Evolutionary conservation across 2,888 invertebrate genomes (phyloP), one percentile per base, ranked within the genome.

Genomic region (Cantharis rustica): DNA sequence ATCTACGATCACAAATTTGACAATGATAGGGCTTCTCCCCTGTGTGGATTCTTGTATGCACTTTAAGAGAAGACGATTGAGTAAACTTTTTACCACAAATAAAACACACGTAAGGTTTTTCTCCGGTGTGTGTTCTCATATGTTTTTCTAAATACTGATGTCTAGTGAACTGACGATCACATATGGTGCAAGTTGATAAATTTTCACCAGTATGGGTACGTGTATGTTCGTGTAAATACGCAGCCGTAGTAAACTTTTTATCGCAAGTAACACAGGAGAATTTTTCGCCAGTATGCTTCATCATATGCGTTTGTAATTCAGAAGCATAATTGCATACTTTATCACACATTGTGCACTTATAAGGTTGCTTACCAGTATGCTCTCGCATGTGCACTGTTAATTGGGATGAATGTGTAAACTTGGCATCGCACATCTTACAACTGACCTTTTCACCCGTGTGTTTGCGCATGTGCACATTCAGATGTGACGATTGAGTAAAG

Each of bases 401-500:
- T 73, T 88, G 87, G 5, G 88, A 88, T n/a, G 87, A 87, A 81
- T 88, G 87, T 16, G 86, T 84, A 79, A 88, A 88, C 72, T 84
- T 84, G 5, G 85, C 85, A 31, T 84, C 80, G 75, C 88, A 88
- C 11, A 86, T 76, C 76, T 85, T 86, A 80, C 88, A 88, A 17
- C 79, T 73, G 71, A 81, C 73, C 31, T 82, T 82, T 68, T 83
- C 82, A n/a, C 81, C 91, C 0, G 90, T 91, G 79, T 92, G 92
- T 77, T 90, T 90, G 0, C 90, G 86, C 90, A 91, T 90, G 79
- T 92, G 92, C 1, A 88, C 89, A 70, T 89, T 89, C 15, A 92
- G 81, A 85, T 92, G 92, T 16, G 91, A 91, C 80, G 90, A 90
- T 85, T 92, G 92, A 79, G 91, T 91, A 84, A 92, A 92, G 0